These are phyloP conservation scores for Microcebus griseorufus DNA, from an alignment of 2,113 vertebrate species.

Conservation along the genomic window DNA sequence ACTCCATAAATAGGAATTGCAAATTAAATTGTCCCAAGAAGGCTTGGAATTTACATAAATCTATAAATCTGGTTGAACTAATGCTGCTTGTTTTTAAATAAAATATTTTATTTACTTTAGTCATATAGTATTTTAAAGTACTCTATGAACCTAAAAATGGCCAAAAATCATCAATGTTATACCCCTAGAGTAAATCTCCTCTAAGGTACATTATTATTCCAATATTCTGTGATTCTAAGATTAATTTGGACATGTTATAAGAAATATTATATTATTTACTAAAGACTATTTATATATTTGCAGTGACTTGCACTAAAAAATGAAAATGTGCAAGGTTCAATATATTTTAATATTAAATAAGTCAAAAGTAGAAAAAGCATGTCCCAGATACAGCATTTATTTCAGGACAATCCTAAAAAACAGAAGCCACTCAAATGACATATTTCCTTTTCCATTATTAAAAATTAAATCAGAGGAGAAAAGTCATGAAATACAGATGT, in stretches of 20 bases:
- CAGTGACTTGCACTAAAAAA: background rate
- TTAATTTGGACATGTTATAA: background rate
- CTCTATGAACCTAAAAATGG: background rate
- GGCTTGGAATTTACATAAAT: background rate
- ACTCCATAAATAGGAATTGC: background rate
- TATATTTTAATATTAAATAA: background rate
- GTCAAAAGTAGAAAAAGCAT: background rate
- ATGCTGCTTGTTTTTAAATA: background rate
- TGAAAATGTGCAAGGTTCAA: background rate
- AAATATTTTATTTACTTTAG: background rate
- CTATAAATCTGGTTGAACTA: background rate
- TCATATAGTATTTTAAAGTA: background rate
- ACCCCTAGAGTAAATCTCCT: background rate
- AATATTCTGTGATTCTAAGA: slow-evolving; percentile 5
- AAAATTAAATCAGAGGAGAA: background rate
- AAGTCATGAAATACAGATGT: background rate
- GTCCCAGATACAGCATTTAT: background rate
- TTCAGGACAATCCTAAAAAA: background rate
- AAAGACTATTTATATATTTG: background rate
- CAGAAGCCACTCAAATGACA: background rate
- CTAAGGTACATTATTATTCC: background rate
- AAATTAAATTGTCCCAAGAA: background rate
- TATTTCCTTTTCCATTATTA: background rate
- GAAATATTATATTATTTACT: background rate
- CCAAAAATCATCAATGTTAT: background rate